These are phyloP conservation scores for Bombus fervidus DNA, from an alignment of 1,140 invertebrate species.

Conservation along the genomic window DNA sequence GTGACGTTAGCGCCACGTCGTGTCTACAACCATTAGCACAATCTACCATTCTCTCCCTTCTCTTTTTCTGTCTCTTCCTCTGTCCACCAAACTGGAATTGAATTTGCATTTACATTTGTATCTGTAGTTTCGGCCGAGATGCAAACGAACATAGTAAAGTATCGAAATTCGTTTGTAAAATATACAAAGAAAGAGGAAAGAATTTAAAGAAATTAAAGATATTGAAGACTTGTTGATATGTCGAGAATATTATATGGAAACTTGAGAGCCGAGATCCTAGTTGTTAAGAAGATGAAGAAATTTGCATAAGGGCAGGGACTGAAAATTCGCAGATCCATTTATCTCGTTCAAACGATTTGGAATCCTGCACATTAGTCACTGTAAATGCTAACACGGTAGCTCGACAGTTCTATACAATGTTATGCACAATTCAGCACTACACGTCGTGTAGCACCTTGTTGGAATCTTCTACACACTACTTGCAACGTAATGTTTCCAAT, in stretches of 20 bases:
- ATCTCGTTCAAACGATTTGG: not conserved
- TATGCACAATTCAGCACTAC: constrained; percentile 26
- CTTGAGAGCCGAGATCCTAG: not conserved
- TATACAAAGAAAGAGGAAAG: not conserved
- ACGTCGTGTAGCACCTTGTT: not conserved
- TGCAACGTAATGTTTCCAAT: not conserved
- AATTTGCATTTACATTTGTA: constrained; percentile 5
- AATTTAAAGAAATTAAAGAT: not conserved
- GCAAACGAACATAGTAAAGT: not conserved
- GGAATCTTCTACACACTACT: not conserved
- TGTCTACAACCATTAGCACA: constrained; percentile 58
- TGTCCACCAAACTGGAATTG: not conserved
- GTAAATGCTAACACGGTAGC: constrained; percentile 25
- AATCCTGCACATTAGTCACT: constrained; percentile 25
- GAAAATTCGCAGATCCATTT: not conserved
- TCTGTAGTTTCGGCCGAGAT: not conserved
- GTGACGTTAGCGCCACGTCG: constrained; percentile 58
- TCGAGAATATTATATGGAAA: not conserved
- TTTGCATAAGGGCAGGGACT: not conserved
- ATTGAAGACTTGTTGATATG: not conserved
- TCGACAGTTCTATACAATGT: not conserved
- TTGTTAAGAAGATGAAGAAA: not conserved
- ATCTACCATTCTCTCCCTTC: constrained; percentile 17
- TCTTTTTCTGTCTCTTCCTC: not conserved
- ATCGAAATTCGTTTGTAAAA: not conserved